Evolutionary conservation across 2,797 vertebrate genomes (phyloP), one percentile per base, ranked within the genome.

Genomic region (Eupleurogrammus muticus): DNA sequence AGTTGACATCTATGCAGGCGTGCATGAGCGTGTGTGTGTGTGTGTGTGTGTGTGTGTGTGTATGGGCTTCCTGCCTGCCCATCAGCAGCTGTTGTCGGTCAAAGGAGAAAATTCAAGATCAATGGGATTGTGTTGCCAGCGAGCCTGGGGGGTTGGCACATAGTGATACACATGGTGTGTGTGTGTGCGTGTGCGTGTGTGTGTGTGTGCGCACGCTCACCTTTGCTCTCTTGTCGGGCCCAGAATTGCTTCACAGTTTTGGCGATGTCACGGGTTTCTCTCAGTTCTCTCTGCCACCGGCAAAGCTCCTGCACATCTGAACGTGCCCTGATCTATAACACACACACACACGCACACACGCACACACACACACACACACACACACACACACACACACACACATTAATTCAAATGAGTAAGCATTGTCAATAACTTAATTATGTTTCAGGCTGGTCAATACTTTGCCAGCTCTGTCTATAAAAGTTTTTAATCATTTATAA

Each of bases 261-360:
- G 47, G 20, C 34, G 34, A 96, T 96, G 81, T 95, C 85, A 5
- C 51, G 51, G 36, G 80, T 96, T 5, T 96, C 94, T 4, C 94
- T 90, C 68, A 96, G 81, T 65, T 96, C 92, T 84, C 90, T 96
- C 86, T 98, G 97, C 96, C 96, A 99, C 88, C 90, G 93, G 20
- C 96, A 95, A 48, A 99, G 84, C 86, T 97, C 95, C 86, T 97
- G 96, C 54, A 99, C 93, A 72, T 97, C 94, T 47, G 91, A 88
- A 0, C 85, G 79, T 32, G 92, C 92, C 76, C 97, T 95, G 73
- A 94, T 90, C 97, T 99, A 56, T 36, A 54, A 62, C 56, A 76
- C 50, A 76, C 67, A 73, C 19, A 61, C 46, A 71, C 56, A 69
- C 40, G 16, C 53, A 51, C 68, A 66, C 67, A 66, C 36, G 53